Percentiles rank a stretch among this genome's conserved stretches.
Evolutionary conservation across 2,797 vertebrate genomes (phyloP).

Genomic region (Megaceryle alcyon): DNA sequence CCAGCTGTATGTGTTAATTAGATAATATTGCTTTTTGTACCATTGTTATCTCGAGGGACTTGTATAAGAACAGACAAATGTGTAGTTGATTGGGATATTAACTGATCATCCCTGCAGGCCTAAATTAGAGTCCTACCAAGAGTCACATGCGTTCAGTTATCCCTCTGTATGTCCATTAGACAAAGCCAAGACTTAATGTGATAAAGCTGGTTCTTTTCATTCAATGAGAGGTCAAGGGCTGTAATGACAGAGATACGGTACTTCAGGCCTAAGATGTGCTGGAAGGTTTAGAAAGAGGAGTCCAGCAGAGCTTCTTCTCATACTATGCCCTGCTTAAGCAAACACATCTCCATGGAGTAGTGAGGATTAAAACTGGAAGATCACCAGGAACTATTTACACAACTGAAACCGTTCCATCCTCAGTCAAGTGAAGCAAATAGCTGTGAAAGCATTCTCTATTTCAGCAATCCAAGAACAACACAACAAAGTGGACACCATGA

Average conservation of each 20-base stretch:
- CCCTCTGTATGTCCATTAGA: conserved; percentile 25
- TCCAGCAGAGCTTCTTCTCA: conserved; percentile 49
- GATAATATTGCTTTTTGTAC: conserved; percentile 25
- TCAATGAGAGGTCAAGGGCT: neutral
- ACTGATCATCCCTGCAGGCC: conserved; percentile 4
- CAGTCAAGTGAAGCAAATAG: conserved; percentile 68
- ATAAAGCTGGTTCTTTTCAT: conserved; percentile 4
- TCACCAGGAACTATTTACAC: conserved; percentile 75
- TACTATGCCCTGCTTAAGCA: conserved; percentile 54
- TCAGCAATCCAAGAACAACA: conserved; percentile 70
- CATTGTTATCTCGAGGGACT: conserved; percentile 5
- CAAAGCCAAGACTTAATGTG: conserved; percentile 15
- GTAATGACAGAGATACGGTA: neutral
- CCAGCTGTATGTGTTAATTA: conserved; percentile 34
- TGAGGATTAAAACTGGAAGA: conserved; percentile 53
- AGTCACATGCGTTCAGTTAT: neutral
- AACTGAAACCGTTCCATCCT: conserved; percentile 76
- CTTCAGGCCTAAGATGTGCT: neutral
- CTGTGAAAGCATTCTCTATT: conserved; percentile 66
- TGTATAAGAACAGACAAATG: neutral
- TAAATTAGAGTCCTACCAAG: neutral
- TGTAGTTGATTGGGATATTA: conserved; percentile 33
- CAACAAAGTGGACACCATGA: conserved; percentile 61
- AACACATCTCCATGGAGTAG: conserved; percentile 60
- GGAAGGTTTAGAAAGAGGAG: neutral